Percentiles rank a stretch among this genome's conserved stretches.
phyloP scores from a whole-genome alignment of 2,888 invertebrate species.

The Tenodera sinensis region DNA sequence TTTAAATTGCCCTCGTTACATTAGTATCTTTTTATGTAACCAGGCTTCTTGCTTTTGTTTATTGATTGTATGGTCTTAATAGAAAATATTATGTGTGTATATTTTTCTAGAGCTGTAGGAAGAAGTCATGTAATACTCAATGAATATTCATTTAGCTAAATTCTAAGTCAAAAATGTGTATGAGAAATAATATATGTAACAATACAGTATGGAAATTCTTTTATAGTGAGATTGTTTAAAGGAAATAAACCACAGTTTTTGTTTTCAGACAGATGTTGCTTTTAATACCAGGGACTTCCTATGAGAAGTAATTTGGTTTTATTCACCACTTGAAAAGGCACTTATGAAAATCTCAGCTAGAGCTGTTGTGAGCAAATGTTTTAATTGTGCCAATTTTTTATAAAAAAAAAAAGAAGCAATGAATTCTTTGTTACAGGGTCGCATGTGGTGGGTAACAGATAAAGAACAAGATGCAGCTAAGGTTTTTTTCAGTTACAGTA shows the following conservation, averaged over 20 bases:
- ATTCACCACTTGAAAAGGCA: too few species aligned
- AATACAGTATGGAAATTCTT: background rate
- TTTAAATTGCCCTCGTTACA: background rate
- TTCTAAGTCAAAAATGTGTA: background rate
- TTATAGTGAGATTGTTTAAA: background rate
- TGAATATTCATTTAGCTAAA: background rate
- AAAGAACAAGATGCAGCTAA: too few species aligned
- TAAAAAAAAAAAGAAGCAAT: too few species aligned
- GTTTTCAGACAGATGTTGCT: background rate
- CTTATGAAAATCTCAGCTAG: too few species aligned
- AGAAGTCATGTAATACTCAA: background rate
- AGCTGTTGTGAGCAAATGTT: too few species aligned
- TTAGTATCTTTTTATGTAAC: background rate
- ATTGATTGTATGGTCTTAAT: background rate
- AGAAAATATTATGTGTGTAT: background rate
- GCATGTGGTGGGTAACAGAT: too few species aligned
- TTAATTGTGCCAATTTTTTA: too few species aligned
- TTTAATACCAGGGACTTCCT: too few species aligned
- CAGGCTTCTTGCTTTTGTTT: background rate
- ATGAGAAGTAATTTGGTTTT: too few species aligned
- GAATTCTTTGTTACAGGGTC: too few species aligned
- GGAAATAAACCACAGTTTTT: background rate
- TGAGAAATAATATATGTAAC: background rate
- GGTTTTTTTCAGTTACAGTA: too few species aligned
- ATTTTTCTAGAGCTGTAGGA: background rate